Percentiles rank a stretch among this genome's conserved stretches.
Conservation (phyloP, 2,113 vertebrate species). For the Piprites chloris region DNA sequence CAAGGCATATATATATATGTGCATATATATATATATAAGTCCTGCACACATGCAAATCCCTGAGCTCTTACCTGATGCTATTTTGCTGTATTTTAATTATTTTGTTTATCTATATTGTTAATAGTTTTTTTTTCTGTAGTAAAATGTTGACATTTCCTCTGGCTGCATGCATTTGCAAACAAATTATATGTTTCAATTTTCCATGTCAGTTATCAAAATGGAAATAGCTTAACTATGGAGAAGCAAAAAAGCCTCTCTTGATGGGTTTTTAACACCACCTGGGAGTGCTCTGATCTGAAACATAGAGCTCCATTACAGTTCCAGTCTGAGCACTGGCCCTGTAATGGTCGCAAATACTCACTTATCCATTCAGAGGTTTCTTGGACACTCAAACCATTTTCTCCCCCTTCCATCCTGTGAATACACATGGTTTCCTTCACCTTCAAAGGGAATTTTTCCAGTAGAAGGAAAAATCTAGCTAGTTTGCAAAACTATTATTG, state of each 20-base stretch:
- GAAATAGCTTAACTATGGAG: background rate
- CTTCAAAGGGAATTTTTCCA: background rate
- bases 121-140: background rate
- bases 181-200: background rate
- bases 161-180: background rate
- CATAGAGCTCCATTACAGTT: background rate
- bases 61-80: background rate
- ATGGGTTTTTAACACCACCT: background rate
- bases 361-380: background rate
- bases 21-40: background rate
- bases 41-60: background rate
- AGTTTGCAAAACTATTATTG: background rate
- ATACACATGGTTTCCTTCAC: background rate
- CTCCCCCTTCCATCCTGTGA: background rate
- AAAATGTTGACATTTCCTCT: background rate
- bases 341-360: background rate
- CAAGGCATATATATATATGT: background rate
- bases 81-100: background rate
- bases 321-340: rapidly evolving
- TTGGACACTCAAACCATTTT: background rate
- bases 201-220: background rate
- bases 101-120: background rate
- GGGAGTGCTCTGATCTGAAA: background rate
- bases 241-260: background rate
- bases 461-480: background rate